phyloP scores from a whole-genome alignment of 2,797 vertebrate species.

The Crax fasciolata region DNA sequence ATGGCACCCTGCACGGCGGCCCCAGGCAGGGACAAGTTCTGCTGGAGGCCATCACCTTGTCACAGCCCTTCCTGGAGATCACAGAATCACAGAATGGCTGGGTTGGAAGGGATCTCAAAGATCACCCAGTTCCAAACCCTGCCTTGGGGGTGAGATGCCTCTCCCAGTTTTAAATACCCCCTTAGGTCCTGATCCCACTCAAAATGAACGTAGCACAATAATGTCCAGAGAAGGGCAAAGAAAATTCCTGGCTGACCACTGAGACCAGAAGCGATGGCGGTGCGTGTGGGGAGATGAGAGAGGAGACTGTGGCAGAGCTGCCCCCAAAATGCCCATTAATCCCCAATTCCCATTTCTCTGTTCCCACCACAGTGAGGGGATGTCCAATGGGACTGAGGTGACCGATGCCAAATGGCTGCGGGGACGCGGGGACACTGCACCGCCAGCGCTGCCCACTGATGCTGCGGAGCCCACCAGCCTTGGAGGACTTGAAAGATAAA shows the following conservation, averaged over 20 bases:
- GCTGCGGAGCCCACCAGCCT: neutral
- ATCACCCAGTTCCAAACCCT: no score
- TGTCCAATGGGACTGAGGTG: neutral
- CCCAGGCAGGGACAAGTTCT: neutral
- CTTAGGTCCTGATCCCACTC: neutral
- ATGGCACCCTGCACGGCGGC: rapidly evolving
- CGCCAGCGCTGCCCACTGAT: neutral
- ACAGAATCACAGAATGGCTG: no score
- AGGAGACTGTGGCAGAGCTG: neutral
- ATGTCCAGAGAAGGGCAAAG: neutral
- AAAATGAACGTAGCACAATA: neutral
- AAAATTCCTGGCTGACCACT: neutral
- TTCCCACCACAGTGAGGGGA: neutral
- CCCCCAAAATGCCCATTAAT: neutral
- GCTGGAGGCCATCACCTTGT: neutral
- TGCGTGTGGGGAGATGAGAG: rapidly evolving
- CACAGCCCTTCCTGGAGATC: neutral
- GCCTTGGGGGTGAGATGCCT: neutral
- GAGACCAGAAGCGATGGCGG: neutral
- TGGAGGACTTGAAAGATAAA: neutral
- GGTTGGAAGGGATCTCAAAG: no score
- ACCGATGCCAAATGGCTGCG: neutral
- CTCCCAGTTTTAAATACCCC: neutral
- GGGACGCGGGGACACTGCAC: rapidly evolving
- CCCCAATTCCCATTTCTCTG: neutral